A percentile compares a stretch with the other conserved stretches of the same genome.
Conservation (phyloP, 1,140 invertebrate species). For the Mycetomoellerius zeteki region DNA sequence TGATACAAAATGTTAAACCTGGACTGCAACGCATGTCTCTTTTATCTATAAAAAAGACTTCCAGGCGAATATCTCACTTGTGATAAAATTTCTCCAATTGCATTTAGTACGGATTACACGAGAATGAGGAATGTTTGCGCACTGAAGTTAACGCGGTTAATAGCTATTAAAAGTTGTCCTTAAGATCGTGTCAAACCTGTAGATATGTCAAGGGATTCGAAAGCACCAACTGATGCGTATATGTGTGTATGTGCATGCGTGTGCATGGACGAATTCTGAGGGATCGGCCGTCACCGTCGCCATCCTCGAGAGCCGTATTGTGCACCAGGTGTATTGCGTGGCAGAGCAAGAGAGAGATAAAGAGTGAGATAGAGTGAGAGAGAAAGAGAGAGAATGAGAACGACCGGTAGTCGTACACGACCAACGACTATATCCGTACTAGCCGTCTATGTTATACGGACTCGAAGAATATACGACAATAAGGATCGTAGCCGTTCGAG, state of each 20-base stretch:
- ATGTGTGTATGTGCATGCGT: background rate
- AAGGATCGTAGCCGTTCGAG: conserved; percentile 74
- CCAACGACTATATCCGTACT: conserved; percentile 46
- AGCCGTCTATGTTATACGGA: conserved; percentile 71
- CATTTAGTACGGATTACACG: background rate
- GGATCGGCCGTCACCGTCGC: conserved; percentile 15
- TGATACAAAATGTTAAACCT: background rate
- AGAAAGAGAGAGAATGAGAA: conserved; percentile 34
- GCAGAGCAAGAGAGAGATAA: background rate
- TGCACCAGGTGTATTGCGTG: conserved; percentile 7
- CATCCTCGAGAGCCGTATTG: conserved; percentile 25
- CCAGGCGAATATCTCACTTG: conserved; percentile 32
- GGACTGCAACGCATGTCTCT: background rate
- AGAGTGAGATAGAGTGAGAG: background rate
- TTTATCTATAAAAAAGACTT: background rate
- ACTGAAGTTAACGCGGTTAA: conserved; percentile 26
- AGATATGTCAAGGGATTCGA: background rate
- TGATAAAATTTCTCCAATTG: conserved; percentile 22
- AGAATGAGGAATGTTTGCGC: background rate
- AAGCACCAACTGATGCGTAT: conserved; percentile 22
- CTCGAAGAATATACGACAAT: conserved; percentile 76
- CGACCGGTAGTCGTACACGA: conserved; percentile 56
- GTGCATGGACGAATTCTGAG: conserved; percentile 25
- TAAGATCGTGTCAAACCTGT: background rate
- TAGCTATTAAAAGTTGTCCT: conserved; percentile 28